phyloP scores from a whole-genome alignment of 1,140 invertebrate species.

The Anadara kagoshimensis region DNA sequence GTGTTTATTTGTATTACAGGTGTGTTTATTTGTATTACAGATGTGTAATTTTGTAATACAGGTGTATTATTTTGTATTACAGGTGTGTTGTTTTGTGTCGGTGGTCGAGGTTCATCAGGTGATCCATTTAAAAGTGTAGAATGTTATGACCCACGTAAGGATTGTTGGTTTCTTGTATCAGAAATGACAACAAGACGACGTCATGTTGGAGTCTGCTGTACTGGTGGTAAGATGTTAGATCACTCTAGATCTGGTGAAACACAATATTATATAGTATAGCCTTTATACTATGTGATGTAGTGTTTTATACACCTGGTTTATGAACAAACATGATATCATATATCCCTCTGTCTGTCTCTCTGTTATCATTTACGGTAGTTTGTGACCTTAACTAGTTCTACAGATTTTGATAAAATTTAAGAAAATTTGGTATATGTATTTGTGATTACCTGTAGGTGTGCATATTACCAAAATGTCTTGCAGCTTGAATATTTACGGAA shows the following conservation, averaged over 20 bases:
- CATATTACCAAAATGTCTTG: too few species aligned
- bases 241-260: neutral
- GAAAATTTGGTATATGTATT: too few species aligned
- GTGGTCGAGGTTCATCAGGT: slow-evolving; percentile 71
- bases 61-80: slow-evolving; percentile 9
- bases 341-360: neutral
- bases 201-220: slow-evolving; percentile 72
- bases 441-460: too few species aligned
- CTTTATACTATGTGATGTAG: neutral
- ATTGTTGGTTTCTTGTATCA: slow-evolving; percentile 69
- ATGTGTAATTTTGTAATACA: too few species aligned
- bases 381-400: too few species aligned
- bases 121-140: slow-evolving; percentile 73
- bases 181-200: slow-evolving; percentile 72
- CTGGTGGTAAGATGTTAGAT: slow-evolving; percentile 57
- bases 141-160: slow-evolving; percentile 68
- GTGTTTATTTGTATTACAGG: too few species aligned
- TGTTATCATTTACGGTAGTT: neutral
- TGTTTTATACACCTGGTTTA: neutral
- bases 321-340: neutral
- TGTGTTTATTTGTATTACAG: too few species aligned
- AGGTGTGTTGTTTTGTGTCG: slow-evolving; percentile 74
- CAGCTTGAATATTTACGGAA: too few species aligned
- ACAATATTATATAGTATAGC: neutral
- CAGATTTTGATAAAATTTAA: too few species aligned